A percentile compares a stretch with the other conserved stretches of the same genome.
Conservation (phyloP, 2,113 vertebrate genomes). For the Cynocephalus volans region DNA sequence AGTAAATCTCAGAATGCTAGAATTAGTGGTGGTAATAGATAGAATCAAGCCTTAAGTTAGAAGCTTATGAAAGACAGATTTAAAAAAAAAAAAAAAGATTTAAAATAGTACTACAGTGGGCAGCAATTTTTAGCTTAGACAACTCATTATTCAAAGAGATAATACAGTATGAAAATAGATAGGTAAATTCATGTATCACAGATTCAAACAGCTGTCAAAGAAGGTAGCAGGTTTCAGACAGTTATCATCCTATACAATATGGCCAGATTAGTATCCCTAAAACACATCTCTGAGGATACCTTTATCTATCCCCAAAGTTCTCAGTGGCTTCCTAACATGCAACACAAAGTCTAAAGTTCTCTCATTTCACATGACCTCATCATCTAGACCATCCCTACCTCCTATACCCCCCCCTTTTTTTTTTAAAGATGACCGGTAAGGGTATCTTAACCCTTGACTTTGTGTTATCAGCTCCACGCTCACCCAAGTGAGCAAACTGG, state of each 20-base stretch:
- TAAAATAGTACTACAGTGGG: background rate
- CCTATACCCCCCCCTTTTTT: too few species aligned
- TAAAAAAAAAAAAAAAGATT: background rate
- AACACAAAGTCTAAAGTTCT: background rate
- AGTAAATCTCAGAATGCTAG: background rate
- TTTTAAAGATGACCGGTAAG: too few species aligned
- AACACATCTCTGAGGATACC: background rate
- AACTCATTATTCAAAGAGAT: background rate
- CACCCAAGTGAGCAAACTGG: too few species aligned
- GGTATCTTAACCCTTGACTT: too few species aligned
- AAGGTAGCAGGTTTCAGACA: background rate
- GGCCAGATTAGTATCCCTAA: background rate
- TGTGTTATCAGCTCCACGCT: too few species aligned
- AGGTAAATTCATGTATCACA: background rate
- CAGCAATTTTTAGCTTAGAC: background rate
- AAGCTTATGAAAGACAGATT: constrained; percentile 26
- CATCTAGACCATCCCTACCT: background rate
- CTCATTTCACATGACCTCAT: background rate
- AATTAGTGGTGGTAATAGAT: background rate
- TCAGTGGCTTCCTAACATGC: background rate
- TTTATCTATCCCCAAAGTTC: background rate
- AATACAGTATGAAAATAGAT: background rate
- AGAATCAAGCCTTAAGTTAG: background rate
- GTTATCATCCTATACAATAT: background rate
- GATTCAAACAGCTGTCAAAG: background rate